Conservation (phyloP, 2,888 invertebrate genomes). For the Chelonus formosanus region DNA sequence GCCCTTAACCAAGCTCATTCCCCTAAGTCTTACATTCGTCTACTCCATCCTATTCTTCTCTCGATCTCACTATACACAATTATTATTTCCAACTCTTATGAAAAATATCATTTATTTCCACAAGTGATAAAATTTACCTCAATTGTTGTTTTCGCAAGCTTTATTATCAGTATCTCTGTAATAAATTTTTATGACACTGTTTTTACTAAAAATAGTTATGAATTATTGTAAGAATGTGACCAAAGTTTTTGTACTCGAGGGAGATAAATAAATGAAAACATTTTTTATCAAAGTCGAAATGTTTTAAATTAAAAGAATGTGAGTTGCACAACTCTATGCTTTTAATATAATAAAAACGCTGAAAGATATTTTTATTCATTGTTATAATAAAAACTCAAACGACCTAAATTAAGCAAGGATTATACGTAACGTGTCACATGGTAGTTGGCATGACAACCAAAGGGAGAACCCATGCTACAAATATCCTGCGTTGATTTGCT, state of each 20-base stretch:
- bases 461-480: too few species aligned
- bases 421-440: too few species aligned
- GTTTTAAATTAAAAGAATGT: too few species aligned
- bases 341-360: too few species aligned
- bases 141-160: conserved; percentile 27
- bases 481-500: too few species aligned
- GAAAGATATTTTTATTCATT: too few species aligned
- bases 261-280: too few species aligned
- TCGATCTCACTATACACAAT: conserved; percentile 18
- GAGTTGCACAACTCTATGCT: too few species aligned
- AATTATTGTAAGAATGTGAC: background rate
- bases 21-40: background rate
- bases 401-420: too few species aligned
- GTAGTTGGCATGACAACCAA: too few species aligned
- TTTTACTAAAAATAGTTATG: background rate
- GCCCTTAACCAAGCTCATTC: background rate
- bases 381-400: too few species aligned
- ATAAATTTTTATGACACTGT: conserved; percentile 10
- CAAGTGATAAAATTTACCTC: conserved; percentile 29
- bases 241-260: background rate
- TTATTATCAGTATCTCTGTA: background rate
- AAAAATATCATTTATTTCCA: conserved; percentile 34
- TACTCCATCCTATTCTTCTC: conserved; percentile 14
- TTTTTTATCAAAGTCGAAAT: too few species aligned
- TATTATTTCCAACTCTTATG: conserved; percentile 6